These are phyloP conservation scores for Neopipo cinnamomea DNA, from an alignment of 2,113 vertebrate species.

Conservation along the genomic window DNA sequence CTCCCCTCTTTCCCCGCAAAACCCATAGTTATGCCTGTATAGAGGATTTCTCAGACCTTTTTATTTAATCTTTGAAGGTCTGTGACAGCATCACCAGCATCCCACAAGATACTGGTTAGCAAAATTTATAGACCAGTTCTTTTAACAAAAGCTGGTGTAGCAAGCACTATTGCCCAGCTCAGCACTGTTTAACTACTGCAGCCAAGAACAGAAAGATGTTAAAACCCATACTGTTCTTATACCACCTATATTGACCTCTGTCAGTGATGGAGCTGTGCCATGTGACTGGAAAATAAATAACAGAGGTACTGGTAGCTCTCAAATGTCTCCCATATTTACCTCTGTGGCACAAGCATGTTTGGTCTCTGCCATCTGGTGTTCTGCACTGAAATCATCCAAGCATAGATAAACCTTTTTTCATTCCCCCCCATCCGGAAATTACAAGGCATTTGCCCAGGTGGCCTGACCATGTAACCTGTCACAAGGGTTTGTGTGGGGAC, in stretches of 20 bases:
- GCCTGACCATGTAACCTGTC: not conserved
- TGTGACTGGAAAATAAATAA: not conserved
- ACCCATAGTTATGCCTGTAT: not conserved
- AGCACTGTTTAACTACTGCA: not conserved
- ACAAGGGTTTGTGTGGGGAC: not conserved
- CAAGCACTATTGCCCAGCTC: not conserved
- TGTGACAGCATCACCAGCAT: not conserved
- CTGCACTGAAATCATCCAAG: not conserved
- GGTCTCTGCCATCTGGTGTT: not conserved
- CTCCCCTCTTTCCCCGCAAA: not conserved
- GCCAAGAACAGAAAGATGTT: not conserved
- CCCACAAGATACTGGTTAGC: not conserved
- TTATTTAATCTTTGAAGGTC: not conserved
- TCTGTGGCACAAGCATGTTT: not conserved
- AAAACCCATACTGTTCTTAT: not conserved
- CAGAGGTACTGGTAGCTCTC: not conserved
- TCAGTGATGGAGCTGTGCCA: not conserved
- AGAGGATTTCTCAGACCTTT: not conserved
- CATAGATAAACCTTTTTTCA: no score
- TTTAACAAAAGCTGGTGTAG: not conserved
- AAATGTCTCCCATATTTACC: not conserved
- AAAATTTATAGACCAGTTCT: not conserved
- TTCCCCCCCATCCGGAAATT: not conserved
- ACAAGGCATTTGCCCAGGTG: not conserved
- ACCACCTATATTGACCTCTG: not conserved